These are phyloP conservation scores for Drosophila chauvacae DNA, from an alignment of 1,140 invertebrate genomes.

Conservation along the genomic window DNA sequence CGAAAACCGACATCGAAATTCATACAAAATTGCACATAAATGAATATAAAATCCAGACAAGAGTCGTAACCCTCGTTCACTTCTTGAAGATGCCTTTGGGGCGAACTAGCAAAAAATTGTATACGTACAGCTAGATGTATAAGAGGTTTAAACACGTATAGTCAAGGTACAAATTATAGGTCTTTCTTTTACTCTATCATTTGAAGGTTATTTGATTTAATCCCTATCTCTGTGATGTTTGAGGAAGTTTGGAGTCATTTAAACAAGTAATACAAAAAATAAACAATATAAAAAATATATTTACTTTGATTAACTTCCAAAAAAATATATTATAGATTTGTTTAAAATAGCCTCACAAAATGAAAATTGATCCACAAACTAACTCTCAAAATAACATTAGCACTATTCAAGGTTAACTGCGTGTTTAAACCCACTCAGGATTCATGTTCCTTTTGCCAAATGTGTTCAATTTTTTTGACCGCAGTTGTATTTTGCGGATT, in stretches of 20 bases:
- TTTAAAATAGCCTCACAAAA: no score
- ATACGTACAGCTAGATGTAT: not conserved
- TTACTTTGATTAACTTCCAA: no score
- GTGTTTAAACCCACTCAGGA: no score
- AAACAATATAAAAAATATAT: no score
- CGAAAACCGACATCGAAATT: constrained; percentile 12
- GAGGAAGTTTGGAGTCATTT: no score
- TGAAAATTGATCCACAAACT: no score
- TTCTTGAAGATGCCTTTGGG: constrained; percentile 16
- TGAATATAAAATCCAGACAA: constrained; percentile 44
- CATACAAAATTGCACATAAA: constrained; percentile 42
- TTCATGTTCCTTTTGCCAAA: not conserved
- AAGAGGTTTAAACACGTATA: not conserved
- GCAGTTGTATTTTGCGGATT: not conserved
- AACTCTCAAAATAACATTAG: not conserved
- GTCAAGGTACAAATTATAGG: not conserved
- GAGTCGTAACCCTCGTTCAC: constrained; percentile 14
- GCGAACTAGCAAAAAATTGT: constrained; percentile 21
- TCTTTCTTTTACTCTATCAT: not conserved
- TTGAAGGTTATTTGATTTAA: not conserved
- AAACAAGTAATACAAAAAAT: no score
- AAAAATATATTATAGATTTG: no score
- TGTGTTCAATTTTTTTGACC: not conserved
- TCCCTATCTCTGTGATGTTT: no score
- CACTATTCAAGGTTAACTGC: not conserved